These are phyloP conservation scores for Meteorus colon DNA, from an alignment of 2,888 invertebrate species.

Conservation along the genomic window DNA sequence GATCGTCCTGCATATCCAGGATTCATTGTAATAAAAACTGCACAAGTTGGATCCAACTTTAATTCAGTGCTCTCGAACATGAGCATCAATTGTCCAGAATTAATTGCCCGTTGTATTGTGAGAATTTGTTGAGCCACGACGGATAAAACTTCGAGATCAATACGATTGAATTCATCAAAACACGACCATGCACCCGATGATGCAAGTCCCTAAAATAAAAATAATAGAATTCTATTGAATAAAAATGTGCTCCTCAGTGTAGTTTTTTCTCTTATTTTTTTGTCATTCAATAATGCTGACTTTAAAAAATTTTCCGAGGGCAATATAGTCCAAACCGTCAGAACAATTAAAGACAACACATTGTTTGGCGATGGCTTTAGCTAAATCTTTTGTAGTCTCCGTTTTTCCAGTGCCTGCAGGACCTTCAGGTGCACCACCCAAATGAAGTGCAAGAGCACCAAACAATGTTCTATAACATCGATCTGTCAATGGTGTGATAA, in stretches of 20 bases:
- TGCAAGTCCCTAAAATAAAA: constrained; percentile 75
- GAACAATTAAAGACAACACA: constrained; percentile 82
- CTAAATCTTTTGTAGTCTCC: constrained; percentile 80
- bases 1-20: constrained; percentile 77
- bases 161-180: constrained; percentile 79
- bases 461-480: constrained; percentile 84
- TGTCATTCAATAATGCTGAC: constrained; percentile 54
- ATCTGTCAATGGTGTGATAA: constrained; percentile 95
- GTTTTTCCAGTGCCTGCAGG: constrained; percentile 78
- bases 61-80: constrained; percentile 77
- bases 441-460: constrained; percentile 77
- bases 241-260: constrained; percentile 53
- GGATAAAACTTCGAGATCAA: constrained; percentile 78
- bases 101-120: constrained; percentile 77
- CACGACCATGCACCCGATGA: constrained; percentile 78
- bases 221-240: constrained; percentile 24
- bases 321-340: constrained; percentile 79
- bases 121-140: constrained; percentile 79
- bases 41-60: constrained; percentile 76
- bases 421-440: constrained; percentile 76
- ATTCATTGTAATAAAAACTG: constrained; percentile 79
- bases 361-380: constrained; percentile 81
- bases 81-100: constrained; percentile 72
- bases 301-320: constrained; percentile 78
- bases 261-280: neutral